phyloP scores from a whole-genome alignment of 2,113 vertebrate genomes.

The Crotalus helleri region DNA sequence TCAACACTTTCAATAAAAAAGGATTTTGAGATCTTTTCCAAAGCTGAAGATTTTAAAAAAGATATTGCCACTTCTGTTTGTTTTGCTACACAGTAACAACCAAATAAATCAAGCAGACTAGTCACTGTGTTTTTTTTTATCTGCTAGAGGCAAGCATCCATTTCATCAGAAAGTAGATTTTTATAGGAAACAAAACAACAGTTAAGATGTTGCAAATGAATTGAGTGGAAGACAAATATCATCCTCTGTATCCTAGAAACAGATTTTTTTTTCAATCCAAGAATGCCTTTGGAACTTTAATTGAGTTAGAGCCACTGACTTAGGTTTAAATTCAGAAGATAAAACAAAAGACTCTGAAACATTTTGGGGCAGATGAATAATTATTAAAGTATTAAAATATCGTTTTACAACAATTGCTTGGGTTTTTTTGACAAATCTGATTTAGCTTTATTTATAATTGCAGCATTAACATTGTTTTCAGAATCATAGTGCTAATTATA shows the following conservation, averaged over 20 bases:
- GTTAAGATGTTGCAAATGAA: conserved; percentile 54
- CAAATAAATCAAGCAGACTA: not conserved
- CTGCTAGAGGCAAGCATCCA: not conserved
- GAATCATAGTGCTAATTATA: not conserved
- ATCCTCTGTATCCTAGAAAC: conserved; percentile 64
- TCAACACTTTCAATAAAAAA: conserved; percentile 33
- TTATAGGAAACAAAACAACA: conserved; percentile 48
- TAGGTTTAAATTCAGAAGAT: conserved; percentile 36
- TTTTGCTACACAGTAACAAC: not conserved
- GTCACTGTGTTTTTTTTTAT: not conserved
- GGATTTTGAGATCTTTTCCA: not conserved
- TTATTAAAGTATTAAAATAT: conserved; percentile 29
- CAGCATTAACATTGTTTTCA: not conserved
- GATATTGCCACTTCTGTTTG: not conserved
- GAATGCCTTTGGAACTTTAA: conserved; percentile 37
- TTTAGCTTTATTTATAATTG: not conserved
- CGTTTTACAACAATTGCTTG: conserved; percentile 31
- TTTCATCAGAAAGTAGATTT: not conserved
- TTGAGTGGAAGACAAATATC: conserved; percentile 54
- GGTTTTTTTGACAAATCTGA: not conserved
- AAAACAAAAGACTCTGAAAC: conserved; percentile 34
- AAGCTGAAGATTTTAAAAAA: not conserved
- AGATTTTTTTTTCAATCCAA: conserved; percentile 29
- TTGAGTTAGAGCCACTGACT: conserved; percentile 40
- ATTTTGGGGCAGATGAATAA: conserved; percentile 23